These are phyloP conservation scores for Metaphire vulgaris DNA, from an alignment of 1,140 invertebrate species.

Conservation along the genomic window DNA sequence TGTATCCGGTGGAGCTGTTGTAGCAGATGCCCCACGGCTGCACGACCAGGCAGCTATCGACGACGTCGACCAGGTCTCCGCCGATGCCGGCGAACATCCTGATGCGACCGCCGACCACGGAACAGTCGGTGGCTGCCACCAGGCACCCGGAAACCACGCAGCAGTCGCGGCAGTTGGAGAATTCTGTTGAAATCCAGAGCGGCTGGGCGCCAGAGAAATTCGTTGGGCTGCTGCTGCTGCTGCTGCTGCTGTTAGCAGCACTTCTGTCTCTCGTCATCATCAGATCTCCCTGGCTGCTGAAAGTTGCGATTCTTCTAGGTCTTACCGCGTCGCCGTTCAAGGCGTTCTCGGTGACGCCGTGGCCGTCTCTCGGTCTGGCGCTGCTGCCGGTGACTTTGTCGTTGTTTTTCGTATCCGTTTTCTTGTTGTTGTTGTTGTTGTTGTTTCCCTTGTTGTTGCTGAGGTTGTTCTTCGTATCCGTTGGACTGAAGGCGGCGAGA, in stretches of 20 bases:
- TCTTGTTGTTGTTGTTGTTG: background rate
- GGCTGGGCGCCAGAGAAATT: background rate
- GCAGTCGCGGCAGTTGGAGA: constrained; percentile 13
- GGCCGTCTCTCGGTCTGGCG: background rate
- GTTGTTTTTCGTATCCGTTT: background rate
- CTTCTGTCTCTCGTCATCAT: too few species aligned
- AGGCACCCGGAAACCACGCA: background rate
- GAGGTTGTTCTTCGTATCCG: background rate
- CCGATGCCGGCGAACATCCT: background rate
- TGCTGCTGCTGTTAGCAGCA: background rate
- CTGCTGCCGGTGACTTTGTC: background rate
- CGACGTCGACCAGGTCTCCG: background rate
- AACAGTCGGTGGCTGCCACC: background rate
- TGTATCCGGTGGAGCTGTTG: background rate
- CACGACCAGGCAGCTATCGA: background rate
- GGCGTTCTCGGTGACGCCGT: background rate
- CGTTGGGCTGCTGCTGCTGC: background rate
- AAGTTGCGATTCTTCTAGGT: background rate
- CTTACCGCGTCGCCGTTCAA: background rate
- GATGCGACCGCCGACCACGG: background rate
- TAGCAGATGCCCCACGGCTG: background rate
- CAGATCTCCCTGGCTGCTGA: background rate
- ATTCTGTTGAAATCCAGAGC: constrained; percentile 13
- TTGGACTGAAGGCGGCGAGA: background rate
- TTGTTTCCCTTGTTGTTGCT: background rate